Evolutionary conservation across 1,140 invertebrate species (phyloP).

Genomic region (Antheraea pernyi): DNA sequence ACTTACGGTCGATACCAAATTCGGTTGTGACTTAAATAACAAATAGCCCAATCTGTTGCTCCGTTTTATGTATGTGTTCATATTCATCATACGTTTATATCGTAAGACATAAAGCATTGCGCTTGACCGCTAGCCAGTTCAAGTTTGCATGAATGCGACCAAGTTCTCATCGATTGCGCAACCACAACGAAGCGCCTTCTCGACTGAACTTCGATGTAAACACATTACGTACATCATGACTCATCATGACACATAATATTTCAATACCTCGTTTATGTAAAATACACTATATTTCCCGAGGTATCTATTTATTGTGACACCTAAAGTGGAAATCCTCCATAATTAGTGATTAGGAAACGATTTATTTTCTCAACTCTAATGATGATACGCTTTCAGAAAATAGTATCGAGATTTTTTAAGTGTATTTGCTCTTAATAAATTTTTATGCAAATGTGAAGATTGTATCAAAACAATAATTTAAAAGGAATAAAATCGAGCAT

Average conservation of each 20-base stretch:
- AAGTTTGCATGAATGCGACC: slow-evolving; percentile 42
- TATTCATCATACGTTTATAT: background rate
- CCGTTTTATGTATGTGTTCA: too few relatives aligned
- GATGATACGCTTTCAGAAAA: too few relatives aligned
- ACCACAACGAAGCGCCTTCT: slow-evolving; percentile 31
- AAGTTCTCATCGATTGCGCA: slow-evolving; percentile 39
- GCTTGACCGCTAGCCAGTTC: slow-evolving; percentile 55
- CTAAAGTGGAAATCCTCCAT: background rate
- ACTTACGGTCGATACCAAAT: too few relatives aligned
- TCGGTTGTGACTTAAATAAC: too few relatives aligned
- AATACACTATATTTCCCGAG: slow-evolving; percentile 44
- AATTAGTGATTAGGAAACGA: too few relatives aligned
- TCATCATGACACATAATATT: slow-evolving; percentile 60
- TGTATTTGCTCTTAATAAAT: too few relatives aligned
- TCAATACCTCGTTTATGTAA: slow-evolving; percentile 58
- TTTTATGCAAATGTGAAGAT: slow-evolving; percentile 16
- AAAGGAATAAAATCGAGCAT: too few relatives aligned
- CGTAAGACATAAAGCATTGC: slow-evolving; percentile 25
- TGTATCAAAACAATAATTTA: too few relatives aligned
- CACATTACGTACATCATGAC: slow-evolving; percentile 48
- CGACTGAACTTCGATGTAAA: slow-evolving; percentile 14
- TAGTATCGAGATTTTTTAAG: too few relatives aligned
- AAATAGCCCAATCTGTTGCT: too few relatives aligned
- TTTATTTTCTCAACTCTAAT: too few relatives aligned
- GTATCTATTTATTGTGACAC: slow-evolving; percentile 23